Base-by-base conservation (phyloP, 2,797 vertebrate species). In the Pyrocephalus nanus region DNA sequence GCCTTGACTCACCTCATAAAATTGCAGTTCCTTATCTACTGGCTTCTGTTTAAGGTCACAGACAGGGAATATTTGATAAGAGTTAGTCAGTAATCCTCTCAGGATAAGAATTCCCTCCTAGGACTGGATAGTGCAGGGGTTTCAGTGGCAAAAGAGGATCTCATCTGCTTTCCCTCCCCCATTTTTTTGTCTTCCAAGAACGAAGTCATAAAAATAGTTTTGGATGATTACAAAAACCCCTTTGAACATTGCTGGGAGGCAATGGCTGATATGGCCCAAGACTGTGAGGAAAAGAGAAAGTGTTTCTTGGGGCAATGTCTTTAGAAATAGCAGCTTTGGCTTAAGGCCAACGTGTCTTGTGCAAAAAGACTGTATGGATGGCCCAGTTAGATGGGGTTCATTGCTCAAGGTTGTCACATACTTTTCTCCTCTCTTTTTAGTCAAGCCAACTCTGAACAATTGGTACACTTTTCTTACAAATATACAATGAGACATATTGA, bases 41-140 rank as follows among this genome's bases (percentile, higher is more conserved):
- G 57, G 23, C 53, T 88, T 50, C 45, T 90, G 54, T 36, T 48
- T 90, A 61, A 65, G 45, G 69, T 86, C 57, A 77, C 50, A 92
- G 47, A 86, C 17, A 34, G 75, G 79, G 64, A 94, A 88, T 73
- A 82, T 48, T 84, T 86, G n/a, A 43, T 67, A 71, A 83, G 9
- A 64, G 30, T 34, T 79, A 80, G 34, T 9, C n/a, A 72, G 23
- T 42, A 84, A 86, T 71, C 60, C 42, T 88, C n/a, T 55, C 11
- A 34, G 16, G 53, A 51, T 83, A 87, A 87, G 60, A 38, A 88
- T 76, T 76, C 23, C 57, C 23, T 89, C 36, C 32, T 53, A 25
- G n/a, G 40, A 38, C 50, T 27, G 18, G 34, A 34, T 69, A 64
- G 10, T 38, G 18, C 38, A 60, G 29, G 5, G 13, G 0, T 81